Evolutionary conservation across 2,888 invertebrate species (phyloP), one percentile per base, ranked within the genome.

Genomic region (Willowsia nigromaculata): DNA sequence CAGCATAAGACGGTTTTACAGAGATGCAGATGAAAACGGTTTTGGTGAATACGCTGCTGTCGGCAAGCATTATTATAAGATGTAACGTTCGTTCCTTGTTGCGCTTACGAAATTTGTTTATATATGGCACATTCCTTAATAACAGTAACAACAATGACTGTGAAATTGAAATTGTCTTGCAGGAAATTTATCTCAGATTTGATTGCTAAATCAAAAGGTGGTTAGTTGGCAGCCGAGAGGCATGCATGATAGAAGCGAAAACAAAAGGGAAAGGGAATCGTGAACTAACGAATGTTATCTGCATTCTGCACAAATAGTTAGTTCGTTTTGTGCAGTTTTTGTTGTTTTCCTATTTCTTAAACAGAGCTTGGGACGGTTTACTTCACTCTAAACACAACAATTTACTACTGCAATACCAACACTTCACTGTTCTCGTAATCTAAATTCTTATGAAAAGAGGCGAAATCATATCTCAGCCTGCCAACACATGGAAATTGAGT

Each of bases 121-220:
- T 84, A 68, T 62, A 85, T 56, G 56, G 84, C 84, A 74, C 81
- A 80, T 80, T 80, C 37, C 25, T 80, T 25, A 37, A 80, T 59
- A 76, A 27, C 30, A 65, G 33, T 9, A 53, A 43, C 30, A 50
- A 74, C 74, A 78, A 86, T 53, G 81, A 81, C 81, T 87, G 86
- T 87, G 81, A 87, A 87, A 87, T 87, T 81, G 86, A 68, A 87
- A 87, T 87, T 87, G 86, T 87, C 81, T 87, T 87, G 86, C 53
- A 68, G 43, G 81, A 81, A 56, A 87, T 65, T 50, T 85, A 78
- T 85, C 85, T 59, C n/a, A 68, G 68, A 80, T 85, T 85, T 85
- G 85, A 85, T 85, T 78, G 85, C 85, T 85, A 85, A 85, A 85
- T 85, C 85, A 85, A 47, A 78, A 85, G 85, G 78, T 85, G 65